Conservation (phyloP, 1,140 invertebrate species). For the Drosophila grimshawi region DNA sequence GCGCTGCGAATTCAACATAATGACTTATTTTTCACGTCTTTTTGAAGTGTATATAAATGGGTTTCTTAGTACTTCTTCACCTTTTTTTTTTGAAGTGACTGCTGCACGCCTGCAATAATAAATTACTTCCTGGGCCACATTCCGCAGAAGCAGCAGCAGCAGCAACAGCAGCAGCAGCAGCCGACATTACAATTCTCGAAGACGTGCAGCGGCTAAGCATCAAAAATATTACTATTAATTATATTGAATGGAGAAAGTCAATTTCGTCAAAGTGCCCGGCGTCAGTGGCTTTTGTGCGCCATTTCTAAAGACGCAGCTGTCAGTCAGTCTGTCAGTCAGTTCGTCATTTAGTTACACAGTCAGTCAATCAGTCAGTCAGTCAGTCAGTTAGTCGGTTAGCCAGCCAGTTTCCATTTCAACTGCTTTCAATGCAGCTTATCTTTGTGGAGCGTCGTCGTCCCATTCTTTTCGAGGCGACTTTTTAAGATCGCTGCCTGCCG, state of each 20-base stretch:
- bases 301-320: slow-evolving; percentile 70
- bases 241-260: slow-evolving; percentile 83
- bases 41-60: slow-evolving; percentile 33
- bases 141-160: slow-evolving; percentile 20
- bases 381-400: slow-evolving; percentile 43
- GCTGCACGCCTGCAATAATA: slow-evolving; percentile 72
- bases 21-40: slow-evolving; percentile 39
- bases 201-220: slow-evolving; percentile 57
- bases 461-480: slow-evolving; percentile 39
- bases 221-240: slow-evolving; percentile 80
- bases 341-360: slow-evolving; percentile 25
- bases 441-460: slow-evolving; percentile 38
- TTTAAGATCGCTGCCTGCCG: slow-evolving; percentile 20
- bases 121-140: slow-evolving; percentile 72
- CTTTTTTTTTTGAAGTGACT: slow-evolving; percentile 23
- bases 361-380: slow-evolving; percentile 61
- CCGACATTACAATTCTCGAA: slow-evolving; percentile 67
- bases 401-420: slow-evolving; percentile 76
- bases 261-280: slow-evolving; percentile 71
- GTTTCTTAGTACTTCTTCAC: slow-evolving; percentile 26
- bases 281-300: slow-evolving; percentile 70
- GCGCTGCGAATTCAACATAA: slow-evolving; percentile 64
- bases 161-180: slow-evolving; percentile 25
- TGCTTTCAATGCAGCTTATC: slow-evolving; percentile 24
- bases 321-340: slow-evolving; percentile 33